A percentile compares a stretch with the other conserved stretches of the same genome.
phyloP scores from a whole-genome alignment of 2,113 vertebrate species.

The Lepisosteus osseus region DNA sequence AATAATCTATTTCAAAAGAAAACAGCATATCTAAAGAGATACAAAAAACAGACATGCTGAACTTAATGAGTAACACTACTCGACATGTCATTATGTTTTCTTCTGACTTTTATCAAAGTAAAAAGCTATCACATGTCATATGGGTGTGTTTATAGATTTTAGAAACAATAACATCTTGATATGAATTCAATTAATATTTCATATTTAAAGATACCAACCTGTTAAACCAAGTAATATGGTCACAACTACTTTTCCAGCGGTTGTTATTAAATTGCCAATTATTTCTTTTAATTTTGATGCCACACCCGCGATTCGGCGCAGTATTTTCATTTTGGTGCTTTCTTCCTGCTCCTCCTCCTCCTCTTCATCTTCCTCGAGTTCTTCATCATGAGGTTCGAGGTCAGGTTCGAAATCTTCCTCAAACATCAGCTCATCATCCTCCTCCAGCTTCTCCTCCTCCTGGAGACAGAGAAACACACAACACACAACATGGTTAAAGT shows the following conservation, averaged over 20 bases:
- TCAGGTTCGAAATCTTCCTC: conserved; percentile 83
- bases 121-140: no score
- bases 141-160: not conserved
- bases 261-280: conserved; percentile 93
- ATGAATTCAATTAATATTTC: conserved; percentile 1
- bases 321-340: conserved; percentile 81
- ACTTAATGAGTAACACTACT: no score
- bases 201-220: conserved; percentile 63
- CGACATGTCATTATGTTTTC: no score
- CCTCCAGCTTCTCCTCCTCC: conserved; percentile 76
- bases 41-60: no score
- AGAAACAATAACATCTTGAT: not conserved
- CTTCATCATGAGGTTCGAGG: conserved; percentile 63
- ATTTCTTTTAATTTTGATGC: conserved; percentile 87
- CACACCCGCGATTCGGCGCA: conserved; percentile 76
- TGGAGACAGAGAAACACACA: conserved; percentile 54
- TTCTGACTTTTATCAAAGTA: no score
- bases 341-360: conserved; percentile 78
- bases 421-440: conserved; percentile 81
- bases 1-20: no score
- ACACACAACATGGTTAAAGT: conserved; percentile 28
- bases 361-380: conserved; percentile 60
- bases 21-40: no score
- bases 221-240: conserved; percentile 88
- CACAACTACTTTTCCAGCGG: conserved; percentile 92